Percentiles rank a stretch among this genome's conserved stretches.
These are phyloP conservation scores for Phasianus colchicus DNA, from an alignment of 2,113 vertebrate species.

Conservation along the genomic window DNA sequence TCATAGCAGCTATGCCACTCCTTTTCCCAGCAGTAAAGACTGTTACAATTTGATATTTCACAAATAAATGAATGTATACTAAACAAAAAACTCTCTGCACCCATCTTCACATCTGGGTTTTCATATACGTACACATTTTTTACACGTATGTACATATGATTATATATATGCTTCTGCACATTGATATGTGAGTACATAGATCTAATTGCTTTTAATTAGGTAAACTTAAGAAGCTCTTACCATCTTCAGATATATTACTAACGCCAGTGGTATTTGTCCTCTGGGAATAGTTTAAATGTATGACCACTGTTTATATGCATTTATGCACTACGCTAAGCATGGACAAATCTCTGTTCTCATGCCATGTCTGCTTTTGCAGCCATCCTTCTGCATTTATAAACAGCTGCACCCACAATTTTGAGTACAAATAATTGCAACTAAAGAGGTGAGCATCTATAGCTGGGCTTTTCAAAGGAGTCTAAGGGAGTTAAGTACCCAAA, in stretches of 20 bases:
- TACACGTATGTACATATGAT: neutral
- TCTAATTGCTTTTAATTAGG: slow-evolving; percentile 43
- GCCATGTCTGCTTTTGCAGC: slow-evolving; percentile 51
- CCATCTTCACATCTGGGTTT: neutral
- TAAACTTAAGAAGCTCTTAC: slow-evolving; percentile 1
- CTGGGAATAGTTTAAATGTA: slow-evolving; percentile 30
- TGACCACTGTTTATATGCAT: slow-evolving; percentile 7
- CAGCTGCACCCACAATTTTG: slow-evolving; percentile 35
- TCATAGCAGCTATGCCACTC: neutral
- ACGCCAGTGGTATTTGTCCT: slow-evolving; percentile 57
- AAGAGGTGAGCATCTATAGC: slow-evolving; percentile 37
- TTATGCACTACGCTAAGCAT: neutral
- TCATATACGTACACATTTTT: neutral
- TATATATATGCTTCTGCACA: neutral
- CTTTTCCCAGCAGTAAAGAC: slow-evolving; percentile 6
- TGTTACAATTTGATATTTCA: slow-evolving; percentile 15
- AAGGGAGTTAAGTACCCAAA: slow-evolving; percentile 21
- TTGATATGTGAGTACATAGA: slow-evolving; percentile 5
- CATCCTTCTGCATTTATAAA: slow-evolving; percentile 47
- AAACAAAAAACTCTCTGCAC: slow-evolving; percentile 5
- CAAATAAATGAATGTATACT: neutral
- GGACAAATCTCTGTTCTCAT: slow-evolving; percentile 60
- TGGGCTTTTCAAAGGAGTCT: slow-evolving; percentile 58
- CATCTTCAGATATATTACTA: slow-evolving; percentile 24
- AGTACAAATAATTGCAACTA: slow-evolving; percentile 49